Evolutionary conservation across 2,888 invertebrate species (phyloP).

Genomic region (Xanthia icteritia): DNA sequence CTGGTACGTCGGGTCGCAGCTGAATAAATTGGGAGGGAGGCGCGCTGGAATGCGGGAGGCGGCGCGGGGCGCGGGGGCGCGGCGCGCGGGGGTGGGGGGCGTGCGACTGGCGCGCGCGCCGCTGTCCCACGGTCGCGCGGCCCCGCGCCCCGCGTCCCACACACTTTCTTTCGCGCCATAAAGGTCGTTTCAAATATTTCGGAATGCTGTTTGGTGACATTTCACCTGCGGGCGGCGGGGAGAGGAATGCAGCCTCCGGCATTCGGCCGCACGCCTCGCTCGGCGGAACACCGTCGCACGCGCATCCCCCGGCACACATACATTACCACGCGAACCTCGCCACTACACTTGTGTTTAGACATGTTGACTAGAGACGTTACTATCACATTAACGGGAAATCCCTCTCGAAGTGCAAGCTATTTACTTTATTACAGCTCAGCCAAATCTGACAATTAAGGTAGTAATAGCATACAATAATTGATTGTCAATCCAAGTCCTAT

Average conservation of each 20-base stretch:
- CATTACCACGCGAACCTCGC: slow-evolving; percentile 39
- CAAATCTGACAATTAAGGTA: slow-evolving; percentile 8
- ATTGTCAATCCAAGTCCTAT: slow-evolving; percentile 5
- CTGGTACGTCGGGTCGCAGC: slow-evolving; percentile 79
- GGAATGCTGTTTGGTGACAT: slow-evolving; percentile 90
- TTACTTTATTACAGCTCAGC: slow-evolving; percentile 29
- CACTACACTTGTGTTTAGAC: slow-evolving; percentile 40
- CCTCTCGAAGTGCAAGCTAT: slow-evolving; percentile 28
- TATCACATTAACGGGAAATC: slow-evolving; percentile 35
- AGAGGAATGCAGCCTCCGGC: slow-evolving; percentile 84
- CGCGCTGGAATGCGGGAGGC: slow-evolving; percentile 85
- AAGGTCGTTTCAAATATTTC: slow-evolving; percentile 91
- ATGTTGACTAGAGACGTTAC: slow-evolving; percentile 26
- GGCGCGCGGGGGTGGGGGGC: slow-evolving; percentile 85
- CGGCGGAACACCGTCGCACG: slow-evolving; percentile 60
- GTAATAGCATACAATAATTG: slow-evolving; percentile 9
- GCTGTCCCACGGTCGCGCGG: slow-evolving; percentile 92
- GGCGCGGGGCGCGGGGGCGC: slow-evolving; percentile 82
- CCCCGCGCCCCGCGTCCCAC: slow-evolving; percentile 86
- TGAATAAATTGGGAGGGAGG: slow-evolving; percentile 90
- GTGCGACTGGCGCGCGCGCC: slow-evolving; percentile 90
- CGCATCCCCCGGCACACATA: slow-evolving; percentile 65
- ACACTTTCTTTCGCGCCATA: slow-evolving; percentile 91
- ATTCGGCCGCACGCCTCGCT: slow-evolving; percentile 77
- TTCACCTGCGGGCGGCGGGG: slow-evolving; percentile 86